Base-by-base conservation (phyloP, 2,797 vertebrate species). In the Jordanella pulchra region DNA sequence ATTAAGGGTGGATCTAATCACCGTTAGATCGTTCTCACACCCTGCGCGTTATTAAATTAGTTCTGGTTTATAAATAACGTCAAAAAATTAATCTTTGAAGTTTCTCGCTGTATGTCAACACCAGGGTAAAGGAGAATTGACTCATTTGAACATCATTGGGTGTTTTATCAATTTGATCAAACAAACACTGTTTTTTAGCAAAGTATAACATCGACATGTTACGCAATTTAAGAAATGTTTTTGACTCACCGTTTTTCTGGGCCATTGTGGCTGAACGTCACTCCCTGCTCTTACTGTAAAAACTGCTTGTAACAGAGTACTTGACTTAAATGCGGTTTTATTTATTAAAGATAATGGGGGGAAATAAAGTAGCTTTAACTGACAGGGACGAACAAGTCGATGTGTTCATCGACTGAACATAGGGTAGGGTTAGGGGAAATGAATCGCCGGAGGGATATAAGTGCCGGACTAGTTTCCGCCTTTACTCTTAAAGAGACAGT, bases 391-490 rank as follows among this genome's bases (percentile, higher is more conserved):
- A 48, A 14, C 11, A 7, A 53, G 28, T 1, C 35, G 35, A 66
- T 17, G 35, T 2, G 28, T 5, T 27, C 35, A 11, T 32, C 25
- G 2, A 14, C 25, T 28, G 13, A 45, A 28, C 1, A 12, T 2
- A 4, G 9, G 12, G 6, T n/a, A n/a, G 21, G 3, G 2, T n/a
- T n/a, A n/a, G n/a, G 11, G 21, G 14, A 39, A 4, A 12, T 1
- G 7, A 11, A 4, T 13, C 9, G 30, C 45, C 82, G 84, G 81
- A 58, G 0, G 30, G 9, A 35, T 67, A 69, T 70, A 9, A 2
- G 1, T 23, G 44, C 79, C 66, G 82, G 78, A 87, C 76, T 54
- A 1, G 83, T 72, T 85, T 89, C 85, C 81, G 67, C 4, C 56
- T 1, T 13, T 0, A 1, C 1, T 74, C 54, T 85, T 86, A 87